phyloP scores from a whole-genome alignment of 1,140 invertebrate genomes.

The Antheraea pernyi region DNA sequence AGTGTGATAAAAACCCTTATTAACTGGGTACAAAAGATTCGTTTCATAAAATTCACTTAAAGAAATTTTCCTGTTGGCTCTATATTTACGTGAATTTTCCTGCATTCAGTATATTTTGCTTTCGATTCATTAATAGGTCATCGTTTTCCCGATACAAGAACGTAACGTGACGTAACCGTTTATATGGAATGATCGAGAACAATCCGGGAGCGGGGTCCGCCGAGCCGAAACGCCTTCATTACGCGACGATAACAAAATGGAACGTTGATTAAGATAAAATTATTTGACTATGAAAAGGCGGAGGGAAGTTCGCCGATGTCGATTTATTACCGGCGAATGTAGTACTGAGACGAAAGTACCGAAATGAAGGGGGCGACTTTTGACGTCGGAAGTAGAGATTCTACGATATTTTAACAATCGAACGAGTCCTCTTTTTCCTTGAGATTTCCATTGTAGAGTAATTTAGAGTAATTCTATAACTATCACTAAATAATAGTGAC shows the following conservation, averaged over 20 bases:
- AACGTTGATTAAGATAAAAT: slow-evolving; percentile 55
- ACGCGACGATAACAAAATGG: slow-evolving; percentile 44
- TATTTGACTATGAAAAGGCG: slow-evolving; percentile 61
- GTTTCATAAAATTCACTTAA: too few species aligned
- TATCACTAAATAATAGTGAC: too few species aligned
- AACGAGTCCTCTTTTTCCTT: neutral
- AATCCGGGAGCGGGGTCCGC: slow-evolving; percentile 9
- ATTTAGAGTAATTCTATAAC: too few species aligned
- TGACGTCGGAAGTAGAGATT: slow-evolving; percentile 30
- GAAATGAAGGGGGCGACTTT: slow-evolving; percentile 44
- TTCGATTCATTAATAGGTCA: neutral
- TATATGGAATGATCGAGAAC: slow-evolving; percentile 8
- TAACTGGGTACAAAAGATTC: too few species aligned
- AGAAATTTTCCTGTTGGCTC: neutral
- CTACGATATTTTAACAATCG: neutral
- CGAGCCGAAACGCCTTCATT: slow-evolving; percentile 41
- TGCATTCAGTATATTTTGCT: neutral
- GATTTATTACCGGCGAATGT: slow-evolving; percentile 59
- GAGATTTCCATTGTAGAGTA: too few species aligned
- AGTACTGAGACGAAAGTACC: slow-evolving; percentile 45
- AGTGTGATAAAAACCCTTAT: too few species aligned
- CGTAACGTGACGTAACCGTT: slow-evolving; percentile 11
- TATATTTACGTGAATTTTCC: too few species aligned
- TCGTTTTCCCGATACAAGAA: neutral
- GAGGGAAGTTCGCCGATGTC: slow-evolving; percentile 44